Evolutionary conservation across 2,888 invertebrate species (phyloP), one percentile per base, ranked within the genome.

Genomic region (Ptilodon capucinus): DNA sequence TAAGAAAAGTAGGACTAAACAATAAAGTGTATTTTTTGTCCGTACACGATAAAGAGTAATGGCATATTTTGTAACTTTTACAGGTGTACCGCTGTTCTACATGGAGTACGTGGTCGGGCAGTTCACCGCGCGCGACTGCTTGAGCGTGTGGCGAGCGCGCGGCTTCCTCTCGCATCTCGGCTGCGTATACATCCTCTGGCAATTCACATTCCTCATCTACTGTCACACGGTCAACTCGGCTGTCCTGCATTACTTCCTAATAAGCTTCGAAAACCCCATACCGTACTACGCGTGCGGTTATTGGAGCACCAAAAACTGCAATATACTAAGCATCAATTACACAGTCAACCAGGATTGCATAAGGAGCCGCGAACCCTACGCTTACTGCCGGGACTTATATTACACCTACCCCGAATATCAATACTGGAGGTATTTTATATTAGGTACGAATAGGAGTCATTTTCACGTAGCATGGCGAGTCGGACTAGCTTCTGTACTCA

Each of bases 91-190:
- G 0, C 51, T 88, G 9, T 46, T 87, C 1, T 89, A 85, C 60
- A 84, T 89, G 86, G 90, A 90, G 55, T 70, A 74, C 30, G 74
- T 84, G 13, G 69, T 86, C 16, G 75, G 84, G 14, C 90, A 89
- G 60, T 90, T 86, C 54, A 88, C 90, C 0, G 72, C 74, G 6
- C 76, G 86, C 30, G 83, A 87, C 64, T 83, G 82, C 54, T 56
- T 89, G 11, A 73, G 81, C 18, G 74, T 84, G 1, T 90, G 89
- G 89, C 76, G 61, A 42, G 71, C 74, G 4, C 73, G 87, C 0
- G 67, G 76, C 1, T 86, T 77, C 48, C 51, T 88, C 2, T 79
- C 85, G 0, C 84, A 86, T 52, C 44, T 87, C 9, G 88, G 88
- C 4, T 86, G 85, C 46, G 6, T 84, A 2, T 65, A 79, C 17